Conservation (phyloP, 2,113 vertebrate genomes). For the Rhadina sibilatrix region DNA sequence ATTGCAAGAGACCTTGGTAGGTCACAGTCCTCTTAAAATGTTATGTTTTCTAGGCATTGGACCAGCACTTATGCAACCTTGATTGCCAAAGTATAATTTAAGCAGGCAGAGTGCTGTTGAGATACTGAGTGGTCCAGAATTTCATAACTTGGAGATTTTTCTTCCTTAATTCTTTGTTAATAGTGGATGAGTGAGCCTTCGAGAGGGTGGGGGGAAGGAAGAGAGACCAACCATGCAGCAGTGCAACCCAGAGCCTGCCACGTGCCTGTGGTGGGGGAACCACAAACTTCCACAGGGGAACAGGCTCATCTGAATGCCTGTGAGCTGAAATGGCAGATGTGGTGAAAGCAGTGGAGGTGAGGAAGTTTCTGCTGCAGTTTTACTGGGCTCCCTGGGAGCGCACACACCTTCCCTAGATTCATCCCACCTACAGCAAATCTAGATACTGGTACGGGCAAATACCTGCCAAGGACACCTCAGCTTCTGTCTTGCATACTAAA, state of each 20-base stretch:
- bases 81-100: conserved; percentile 8
- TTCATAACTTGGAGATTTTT: background rate
- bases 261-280: fast-evolving
- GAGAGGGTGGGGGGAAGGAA: fast-evolving
- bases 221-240: fast-evolving
- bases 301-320: background rate
- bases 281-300: background rate
- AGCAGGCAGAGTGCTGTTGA: background rate
- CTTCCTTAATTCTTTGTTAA: background rate
- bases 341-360: background rate
- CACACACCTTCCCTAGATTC: background rate
- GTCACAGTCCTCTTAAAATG: background rate
- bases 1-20: background rate
- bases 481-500: background rate
- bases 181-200: background rate
- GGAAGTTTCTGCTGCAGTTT: background rate
- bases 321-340: background rate
- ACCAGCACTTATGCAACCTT: background rate
- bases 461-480: background rate
- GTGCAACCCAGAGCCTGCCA: fast-evolving
- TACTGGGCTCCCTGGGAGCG: background rate
- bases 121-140: background rate
- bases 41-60: background rate
- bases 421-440: background rate
- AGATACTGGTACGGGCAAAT: background rate